Conservation (phyloP, 2,797 vertebrate species). For the Sebastes kiyomatsui region DNA sequence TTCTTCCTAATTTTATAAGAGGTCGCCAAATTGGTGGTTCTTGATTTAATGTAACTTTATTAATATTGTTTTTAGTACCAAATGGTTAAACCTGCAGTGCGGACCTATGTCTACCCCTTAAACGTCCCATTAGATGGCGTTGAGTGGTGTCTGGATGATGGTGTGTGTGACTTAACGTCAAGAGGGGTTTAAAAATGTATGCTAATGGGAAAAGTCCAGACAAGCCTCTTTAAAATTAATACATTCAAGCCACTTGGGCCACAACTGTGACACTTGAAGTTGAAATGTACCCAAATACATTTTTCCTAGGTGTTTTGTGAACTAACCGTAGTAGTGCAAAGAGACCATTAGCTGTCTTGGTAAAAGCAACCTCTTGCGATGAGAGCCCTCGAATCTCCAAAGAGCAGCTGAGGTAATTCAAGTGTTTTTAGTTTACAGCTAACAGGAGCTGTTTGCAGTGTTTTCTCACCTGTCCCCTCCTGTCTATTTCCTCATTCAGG, state of each 20-base stretch:
- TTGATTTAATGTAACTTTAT: no score
- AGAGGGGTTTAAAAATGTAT: constrained; percentile 20
- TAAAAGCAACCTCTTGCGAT: background rate
- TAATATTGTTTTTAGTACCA: no score
- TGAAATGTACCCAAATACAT: background rate
- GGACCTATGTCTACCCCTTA: no score
- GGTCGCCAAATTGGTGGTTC: no score
- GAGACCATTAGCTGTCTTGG: background rate
- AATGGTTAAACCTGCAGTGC: no score
- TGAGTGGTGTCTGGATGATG: background rate
- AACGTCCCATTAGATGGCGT: background rate
- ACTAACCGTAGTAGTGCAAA: background rate
- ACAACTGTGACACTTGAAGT: background rate
- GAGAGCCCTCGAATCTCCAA: background rate
- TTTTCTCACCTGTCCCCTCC: constrained; percentile 86
- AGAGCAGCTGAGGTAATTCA: background rate
- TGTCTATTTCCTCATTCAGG: constrained; percentile 88
- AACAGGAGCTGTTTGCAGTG: background rate
- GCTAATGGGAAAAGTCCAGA: constrained; percentile 23
- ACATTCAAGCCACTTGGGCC: constrained; percentile 11
- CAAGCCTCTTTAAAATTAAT: background rate
- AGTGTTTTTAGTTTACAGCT: background rate
- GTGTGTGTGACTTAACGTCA: background rate
- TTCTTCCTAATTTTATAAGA: no score
- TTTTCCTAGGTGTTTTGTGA: background rate